Percentiles rank a stretch among this genome's conserved stretches.
These are phyloP conservation scores for Pandemis corylana DNA, from an alignment of 2,888 invertebrate genomes.

Conservation along the genomic window DNA sequence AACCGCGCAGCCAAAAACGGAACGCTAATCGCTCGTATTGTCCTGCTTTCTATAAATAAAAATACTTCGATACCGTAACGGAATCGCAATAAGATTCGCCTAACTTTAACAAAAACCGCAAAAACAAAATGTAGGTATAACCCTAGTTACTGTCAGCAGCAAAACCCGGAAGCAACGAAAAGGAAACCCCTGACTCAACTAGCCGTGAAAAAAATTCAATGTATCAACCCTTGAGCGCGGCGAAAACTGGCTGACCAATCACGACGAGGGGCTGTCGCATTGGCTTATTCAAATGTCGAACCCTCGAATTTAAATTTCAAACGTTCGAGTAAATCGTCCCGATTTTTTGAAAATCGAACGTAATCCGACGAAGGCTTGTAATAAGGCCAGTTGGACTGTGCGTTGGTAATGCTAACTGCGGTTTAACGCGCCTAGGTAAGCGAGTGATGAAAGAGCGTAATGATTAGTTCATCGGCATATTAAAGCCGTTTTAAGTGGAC, in stretches of 20 bases:
- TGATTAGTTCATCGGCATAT: conserved; percentile 73
- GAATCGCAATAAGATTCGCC: conserved; percentile 1
- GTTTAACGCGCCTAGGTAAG: conserved; percentile 41
- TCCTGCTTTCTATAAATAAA: conserved; percentile 39
- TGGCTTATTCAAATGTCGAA: conserved; percentile 71
- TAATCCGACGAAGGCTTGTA: background rate
- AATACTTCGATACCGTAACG: conserved; percentile 15
- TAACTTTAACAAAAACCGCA: background rate
- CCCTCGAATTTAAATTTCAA: conserved; percentile 62
- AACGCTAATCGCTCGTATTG: conserved; percentile 54
- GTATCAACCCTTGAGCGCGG: conserved; percentile 39
- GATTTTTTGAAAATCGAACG: conserved; percentile 49
- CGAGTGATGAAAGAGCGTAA: conserved; percentile 66
- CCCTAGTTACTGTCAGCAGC: background rate
- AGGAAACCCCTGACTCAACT: conserved; percentile 35
- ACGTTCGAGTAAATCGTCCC: conserved; percentile 51
- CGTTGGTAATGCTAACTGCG: conserved; percentile 15
- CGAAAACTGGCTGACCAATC: conserved; percentile 59
- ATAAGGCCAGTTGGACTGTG: conserved; percentile 13
- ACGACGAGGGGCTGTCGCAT: conserved; percentile 56
- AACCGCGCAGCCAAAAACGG: conserved; percentile 65
- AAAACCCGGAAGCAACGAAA: conserved; percentile 10
- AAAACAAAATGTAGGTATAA: background rate
- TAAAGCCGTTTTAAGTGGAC: conserved; percentile 72
- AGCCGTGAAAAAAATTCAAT: conserved; percentile 37